phyloP scores from a whole-genome alignment of 2,888 invertebrate species.

The Melipona bicolor region DNA sequence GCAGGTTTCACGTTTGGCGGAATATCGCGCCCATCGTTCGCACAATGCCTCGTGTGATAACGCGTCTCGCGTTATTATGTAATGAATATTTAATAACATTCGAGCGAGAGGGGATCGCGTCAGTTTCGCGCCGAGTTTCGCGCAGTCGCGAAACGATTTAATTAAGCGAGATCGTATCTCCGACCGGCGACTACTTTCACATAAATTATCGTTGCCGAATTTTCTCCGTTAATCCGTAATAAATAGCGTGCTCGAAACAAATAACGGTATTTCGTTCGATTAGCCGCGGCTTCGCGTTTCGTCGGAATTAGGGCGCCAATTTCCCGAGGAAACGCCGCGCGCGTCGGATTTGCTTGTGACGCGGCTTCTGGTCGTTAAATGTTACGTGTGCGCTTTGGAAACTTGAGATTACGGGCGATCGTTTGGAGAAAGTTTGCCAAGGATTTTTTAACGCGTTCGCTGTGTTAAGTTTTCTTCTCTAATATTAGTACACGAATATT shows the following conservation, averaged over 20 bases:
- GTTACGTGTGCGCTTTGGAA: too few relatives aligned
- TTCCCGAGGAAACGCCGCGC: neutral
- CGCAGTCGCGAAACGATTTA: conserved; percentile 30
- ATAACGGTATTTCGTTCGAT: conserved; percentile 32
- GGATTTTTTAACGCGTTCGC: too few relatives aligned
- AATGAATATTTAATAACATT: conserved; percentile 39
- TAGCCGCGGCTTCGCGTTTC: conserved; percentile 5
- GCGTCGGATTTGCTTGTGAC: too few relatives aligned
- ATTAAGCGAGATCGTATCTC: conserved; percentile 40
- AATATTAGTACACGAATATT: too few relatives aligned
- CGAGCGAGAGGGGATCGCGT: neutral
- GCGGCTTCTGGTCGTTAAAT: too few relatives aligned
- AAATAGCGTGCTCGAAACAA: conserved; percentile 32
- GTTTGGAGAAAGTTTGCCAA: too few relatives aligned
- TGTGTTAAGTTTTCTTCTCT: too few relatives aligned
- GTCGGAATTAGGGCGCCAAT: conserved; percentile 9
- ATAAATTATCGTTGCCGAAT: conserved; percentile 43
- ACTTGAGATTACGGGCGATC: too few relatives aligned
- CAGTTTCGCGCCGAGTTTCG: neutral
- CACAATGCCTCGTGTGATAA: neutral
- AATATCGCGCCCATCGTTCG: conserved; percentile 1
- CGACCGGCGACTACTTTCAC: conserved; percentile 23
- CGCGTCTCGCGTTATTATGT: conserved; percentile 17
- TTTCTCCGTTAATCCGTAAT: conserved; percentile 42
- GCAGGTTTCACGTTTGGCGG: neutral